Conservation (phyloP, 2,888 invertebrate species). For the Calameuta filiformis region DNA sequence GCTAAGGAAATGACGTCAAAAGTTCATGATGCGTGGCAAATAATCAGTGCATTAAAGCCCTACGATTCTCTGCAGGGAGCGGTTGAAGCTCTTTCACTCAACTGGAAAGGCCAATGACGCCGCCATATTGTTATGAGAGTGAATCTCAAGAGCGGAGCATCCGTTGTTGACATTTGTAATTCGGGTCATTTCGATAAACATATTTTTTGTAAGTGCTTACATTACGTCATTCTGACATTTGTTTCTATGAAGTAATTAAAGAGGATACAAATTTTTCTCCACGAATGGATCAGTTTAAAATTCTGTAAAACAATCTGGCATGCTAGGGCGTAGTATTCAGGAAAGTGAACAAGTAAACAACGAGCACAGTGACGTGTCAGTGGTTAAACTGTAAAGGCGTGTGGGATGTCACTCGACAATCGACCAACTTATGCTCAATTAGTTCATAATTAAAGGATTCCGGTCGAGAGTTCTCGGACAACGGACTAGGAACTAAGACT, state of each 20-base stretch:
- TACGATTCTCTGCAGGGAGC: not conserved
- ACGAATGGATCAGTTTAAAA: not conserved
- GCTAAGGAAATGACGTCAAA: not conserved
- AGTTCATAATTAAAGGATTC: slow-evolving; percentile 31
- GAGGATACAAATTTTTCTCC: not conserved
- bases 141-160: not conserved
- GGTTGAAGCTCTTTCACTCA: not conserved
- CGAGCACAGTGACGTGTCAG: slow-evolving; percentile 30
- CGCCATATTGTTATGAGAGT: not conserved
- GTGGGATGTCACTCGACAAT: slow-evolving; percentile 43
- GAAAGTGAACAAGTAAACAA: slow-evolving; percentile 3
- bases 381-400: slow-evolving; percentile 10
- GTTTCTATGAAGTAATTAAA: not conserved
- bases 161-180: not conserved
- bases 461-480: slow-evolving; percentile 28
- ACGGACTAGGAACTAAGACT: slow-evolving; percentile 21
- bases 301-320: not conserved
- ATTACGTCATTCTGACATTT: not conserved
- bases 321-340: not conserved
- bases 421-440: slow-evolving; percentile 33
- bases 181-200: not conserved
- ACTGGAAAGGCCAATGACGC: not conserved
- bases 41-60: not conserved
- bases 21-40: not conserved
- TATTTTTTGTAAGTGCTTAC: not conserved